phyloP scores from a whole-genome alignment of 2,888 invertebrate genomes.

The Patella ulyssiponensis region DNA sequence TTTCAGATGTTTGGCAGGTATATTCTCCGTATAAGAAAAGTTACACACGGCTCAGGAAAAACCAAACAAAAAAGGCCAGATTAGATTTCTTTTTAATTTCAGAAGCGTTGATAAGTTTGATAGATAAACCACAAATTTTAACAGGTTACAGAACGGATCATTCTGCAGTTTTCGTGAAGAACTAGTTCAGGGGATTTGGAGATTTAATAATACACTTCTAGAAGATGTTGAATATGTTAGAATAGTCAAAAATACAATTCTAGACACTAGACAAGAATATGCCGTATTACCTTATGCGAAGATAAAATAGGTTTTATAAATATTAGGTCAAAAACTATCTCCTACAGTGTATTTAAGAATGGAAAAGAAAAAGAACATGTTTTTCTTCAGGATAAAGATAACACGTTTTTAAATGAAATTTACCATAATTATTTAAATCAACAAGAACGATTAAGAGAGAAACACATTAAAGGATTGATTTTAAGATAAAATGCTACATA shows the following conservation, averaged over 20 bases:
- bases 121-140: background rate
- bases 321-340: too few relatives aligned
- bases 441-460: background rate
- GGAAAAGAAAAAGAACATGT: too few relatives aligned
- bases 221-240: background rate
- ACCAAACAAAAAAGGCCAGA: background rate
- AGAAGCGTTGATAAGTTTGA: background rate
- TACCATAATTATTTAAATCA: background rate
- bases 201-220: background rate
- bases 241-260: background rate
- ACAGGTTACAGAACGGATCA: conserved; percentile 1
- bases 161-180: background rate
- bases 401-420: too few relatives aligned
- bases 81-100: conserved; percentile 1
- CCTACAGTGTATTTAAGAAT: too few relatives aligned
- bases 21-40: background rate
- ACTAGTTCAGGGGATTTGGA: background rate
- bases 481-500: background rate
- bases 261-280: too few relatives aligned
- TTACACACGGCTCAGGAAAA: background rate
- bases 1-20: background rate
- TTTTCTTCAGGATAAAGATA: too few relatives aligned
- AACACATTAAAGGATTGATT: background rate
- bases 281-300: too few relatives aligned
- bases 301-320: too few relatives aligned